Percentiles rank a stretch among this genome's conserved stretches.
phyloP scores from a whole-genome alignment of 2,888 invertebrate genomes.

The Beris chalybata region DNA sequence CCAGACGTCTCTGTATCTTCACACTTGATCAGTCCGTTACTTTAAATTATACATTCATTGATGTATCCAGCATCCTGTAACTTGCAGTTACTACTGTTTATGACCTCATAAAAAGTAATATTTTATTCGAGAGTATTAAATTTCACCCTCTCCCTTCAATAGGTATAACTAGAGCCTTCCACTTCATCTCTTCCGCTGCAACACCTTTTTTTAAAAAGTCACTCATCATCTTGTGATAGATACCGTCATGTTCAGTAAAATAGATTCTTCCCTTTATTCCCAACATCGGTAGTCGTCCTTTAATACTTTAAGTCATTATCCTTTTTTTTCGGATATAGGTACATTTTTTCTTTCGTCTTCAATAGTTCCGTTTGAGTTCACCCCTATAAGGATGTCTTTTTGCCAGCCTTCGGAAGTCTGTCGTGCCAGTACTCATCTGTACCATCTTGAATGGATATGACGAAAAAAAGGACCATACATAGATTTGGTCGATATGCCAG shows the following conservation, averaged over 20 bases:
- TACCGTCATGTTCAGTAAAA: too few species aligned
- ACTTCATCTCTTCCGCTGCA: slow-evolving; percentile 22
- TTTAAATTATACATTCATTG: too few species aligned
- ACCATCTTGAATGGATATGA: background rate
- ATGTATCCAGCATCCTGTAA: too few species aligned
- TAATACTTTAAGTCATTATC: slow-evolving; percentile 12
- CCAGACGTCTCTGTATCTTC: too few species aligned
- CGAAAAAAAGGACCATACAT: background rate
- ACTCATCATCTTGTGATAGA: slow-evolving; percentile 1
- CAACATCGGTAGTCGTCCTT: background rate
- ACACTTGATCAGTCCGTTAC: too few species aligned
- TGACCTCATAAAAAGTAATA: slow-evolving; percentile 8
- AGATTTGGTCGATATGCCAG: background rate
- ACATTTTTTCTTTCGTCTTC: slow-evolving; percentile 17
- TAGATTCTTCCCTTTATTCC: too few species aligned
- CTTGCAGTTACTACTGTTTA: background rate
- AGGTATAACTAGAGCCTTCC: background rate
- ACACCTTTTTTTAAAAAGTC: slow-evolving; percentile 28
- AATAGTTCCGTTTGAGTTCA: slow-evolving; percentile 23
- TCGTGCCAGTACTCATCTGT: background rate
- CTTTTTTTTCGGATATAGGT: slow-evolving; percentile 1
- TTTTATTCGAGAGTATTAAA: slow-evolving; percentile 13
- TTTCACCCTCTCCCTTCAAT: slow-evolving; percentile 14
- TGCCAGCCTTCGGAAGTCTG: slow-evolving; percentile 2
- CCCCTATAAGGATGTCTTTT: slow-evolving; percentile 21